These are phyloP conservation scores for Apamea epomidion DNA, from an alignment of 2,888 invertebrate genomes.

Conservation along the genomic window DNA sequence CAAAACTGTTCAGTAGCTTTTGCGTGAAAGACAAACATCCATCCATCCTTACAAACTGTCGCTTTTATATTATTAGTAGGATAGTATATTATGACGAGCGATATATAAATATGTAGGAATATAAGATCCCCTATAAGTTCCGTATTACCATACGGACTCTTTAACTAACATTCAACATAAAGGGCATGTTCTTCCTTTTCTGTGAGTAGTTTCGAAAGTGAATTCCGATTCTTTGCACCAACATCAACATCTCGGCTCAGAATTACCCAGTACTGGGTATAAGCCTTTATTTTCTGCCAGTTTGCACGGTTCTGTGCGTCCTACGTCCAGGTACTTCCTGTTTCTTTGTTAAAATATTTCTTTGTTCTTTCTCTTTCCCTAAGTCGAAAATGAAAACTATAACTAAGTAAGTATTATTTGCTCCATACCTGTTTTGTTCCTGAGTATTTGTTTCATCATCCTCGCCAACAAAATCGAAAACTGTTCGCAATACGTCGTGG, in stretches of 20 bases:
- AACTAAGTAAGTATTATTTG: neutral
- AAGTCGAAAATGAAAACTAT: neutral
- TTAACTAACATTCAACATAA: neutral
- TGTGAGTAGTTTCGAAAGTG: neutral
- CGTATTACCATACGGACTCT: neutral
- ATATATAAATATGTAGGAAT: neutral
- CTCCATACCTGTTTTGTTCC: slow-evolving; percentile 89
- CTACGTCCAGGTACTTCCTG: neutral
- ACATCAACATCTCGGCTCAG: neutral
- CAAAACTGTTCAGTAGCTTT: too few relatives aligned
- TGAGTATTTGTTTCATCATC: slow-evolving; percentile 91
- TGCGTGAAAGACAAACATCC: too few relatives aligned
- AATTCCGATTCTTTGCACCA: neutral
- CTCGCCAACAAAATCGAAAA: slow-evolving; percentile 90
- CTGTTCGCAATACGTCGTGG: slow-evolving; percentile 90
- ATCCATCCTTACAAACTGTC: too few relatives aligned
- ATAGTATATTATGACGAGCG: too few relatives aligned
- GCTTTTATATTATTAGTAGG: too few relatives aligned
- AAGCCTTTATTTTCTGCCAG: neutral
- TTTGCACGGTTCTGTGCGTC: neutral
- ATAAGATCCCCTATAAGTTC: neutral
- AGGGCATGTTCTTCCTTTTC: neutral
- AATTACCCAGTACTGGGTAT: neutral
- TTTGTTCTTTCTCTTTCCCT: neutral
- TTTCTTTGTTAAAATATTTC: neutral